phyloP scores from a whole-genome alignment of 92 coral and sea anemone species.

The Desmophyllum pertusum region DNA sequence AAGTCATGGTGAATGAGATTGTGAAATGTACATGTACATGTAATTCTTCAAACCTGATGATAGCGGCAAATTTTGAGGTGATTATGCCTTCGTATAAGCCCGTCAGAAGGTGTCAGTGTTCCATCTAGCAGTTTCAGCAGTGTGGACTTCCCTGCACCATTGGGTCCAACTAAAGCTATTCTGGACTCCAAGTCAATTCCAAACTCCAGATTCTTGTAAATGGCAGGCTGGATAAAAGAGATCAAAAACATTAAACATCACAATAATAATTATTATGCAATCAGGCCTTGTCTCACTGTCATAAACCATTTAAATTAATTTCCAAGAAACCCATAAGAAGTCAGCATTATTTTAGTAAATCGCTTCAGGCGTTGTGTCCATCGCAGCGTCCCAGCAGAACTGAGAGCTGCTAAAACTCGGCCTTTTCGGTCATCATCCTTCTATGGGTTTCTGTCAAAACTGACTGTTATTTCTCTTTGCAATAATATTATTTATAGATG shows the following conservation, averaged over 20 bases:
- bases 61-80: slow-evolving; percentile 97
- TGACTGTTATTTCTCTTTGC: too few relatives aligned
- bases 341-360: slow-evolving; percentile 52
- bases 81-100: slow-evolving; percentile 94
- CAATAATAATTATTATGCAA: too few relatives aligned
- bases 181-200: slow-evolving; percentile 96
- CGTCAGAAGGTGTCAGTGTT: slow-evolving; percentile 92
- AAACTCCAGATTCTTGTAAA: slow-evolving; percentile 91
- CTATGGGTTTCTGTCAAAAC: too few relatives aligned
- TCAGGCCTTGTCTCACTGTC: too few relatives aligned
- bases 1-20: too few relatives aligned
- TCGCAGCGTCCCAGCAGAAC: slow-evolving; percentile 51
- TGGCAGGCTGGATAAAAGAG: slow-evolving; percentile 68
- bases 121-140: slow-evolving; percentile 93
- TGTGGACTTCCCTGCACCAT: slow-evolving; percentile 98
- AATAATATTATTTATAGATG: too few relatives aligned
- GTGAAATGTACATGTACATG: too few relatives aligned
- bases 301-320: too few relatives aligned
- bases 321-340: too few relatives aligned
- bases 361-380: slow-evolving; percentile 88
- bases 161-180: slow-evolving; percentile 97
- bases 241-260: background rate
- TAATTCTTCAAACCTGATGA: slow-evolving; percentile 81
- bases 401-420: slow-evolving; percentile 86
- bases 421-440: slow-evolving; percentile 91